phyloP scores from a whole-genome alignment of 2,113 vertebrate genomes.

The Indicator indicator region DNA sequence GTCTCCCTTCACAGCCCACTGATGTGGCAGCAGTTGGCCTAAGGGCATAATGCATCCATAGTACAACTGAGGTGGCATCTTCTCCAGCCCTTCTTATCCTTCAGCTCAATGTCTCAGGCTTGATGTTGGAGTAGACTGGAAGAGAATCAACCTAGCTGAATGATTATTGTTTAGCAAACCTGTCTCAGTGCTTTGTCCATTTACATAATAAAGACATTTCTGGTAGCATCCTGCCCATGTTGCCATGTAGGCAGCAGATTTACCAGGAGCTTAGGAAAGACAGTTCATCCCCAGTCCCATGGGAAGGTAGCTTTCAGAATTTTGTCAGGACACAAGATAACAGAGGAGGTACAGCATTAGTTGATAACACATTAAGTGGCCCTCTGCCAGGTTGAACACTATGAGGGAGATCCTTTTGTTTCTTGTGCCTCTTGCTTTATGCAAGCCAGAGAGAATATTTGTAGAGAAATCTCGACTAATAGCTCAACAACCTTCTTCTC shows the following conservation, averaged over 20 bases:
- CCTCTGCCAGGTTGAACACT: not conserved
- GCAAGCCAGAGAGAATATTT: not conserved
- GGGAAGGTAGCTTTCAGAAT: not conserved
- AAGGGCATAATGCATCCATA: not conserved
- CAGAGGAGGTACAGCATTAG: not conserved
- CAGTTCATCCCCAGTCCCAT: fast-evolving
- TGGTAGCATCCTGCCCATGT: not conserved
- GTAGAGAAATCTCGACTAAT: not conserved
- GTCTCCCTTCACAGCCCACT: not conserved
- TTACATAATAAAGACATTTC: not conserved
- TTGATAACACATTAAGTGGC: not conserved
- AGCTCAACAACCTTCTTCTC: not conserved
- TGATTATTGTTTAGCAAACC: not conserved
- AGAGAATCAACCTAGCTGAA: not conserved
- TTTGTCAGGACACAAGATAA: not conserved
- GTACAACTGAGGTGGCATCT: not conserved
- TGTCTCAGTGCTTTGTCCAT: not conserved
- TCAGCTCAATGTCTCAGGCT: not conserved
- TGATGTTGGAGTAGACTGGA: not conserved
- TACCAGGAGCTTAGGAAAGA: not conserved
- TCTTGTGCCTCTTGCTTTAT: not conserved
- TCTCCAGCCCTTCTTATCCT: not conserved
- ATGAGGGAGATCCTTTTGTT: not conserved
- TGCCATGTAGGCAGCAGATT: not conserved
- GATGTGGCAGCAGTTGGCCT: not conserved